Evolutionary conservation across 1,140 invertebrate species (phyloP), one percentile per base, ranked within the genome.

Genomic region (Trichomalopsis sarcophagae): DNA sequence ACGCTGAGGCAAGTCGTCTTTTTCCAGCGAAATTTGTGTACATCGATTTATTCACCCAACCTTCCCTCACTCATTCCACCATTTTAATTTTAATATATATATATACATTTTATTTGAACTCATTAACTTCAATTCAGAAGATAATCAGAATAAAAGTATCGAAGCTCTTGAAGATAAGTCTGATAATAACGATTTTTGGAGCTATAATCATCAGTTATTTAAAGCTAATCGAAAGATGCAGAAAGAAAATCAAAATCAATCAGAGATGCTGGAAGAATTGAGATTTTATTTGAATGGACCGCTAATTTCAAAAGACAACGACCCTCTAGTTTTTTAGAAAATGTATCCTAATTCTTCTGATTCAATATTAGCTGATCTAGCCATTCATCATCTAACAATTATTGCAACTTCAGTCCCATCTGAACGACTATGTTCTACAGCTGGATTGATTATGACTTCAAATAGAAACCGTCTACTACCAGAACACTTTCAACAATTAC

Each of bases 191-290:
- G n/a, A 69, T 74, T 74, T 74, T 74, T 74, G 33, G 33, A 36
- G 11, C 2, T 74, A 74, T 74, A 33, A 74, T 74, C 10, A 74
- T 1, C 2, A 17, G 2, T 36, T 74, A 9, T 5, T 30, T 40
- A 74, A 74, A 36, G 2, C 6, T 14, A 40, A 5, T 74, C 33
- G 10, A 69, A 27, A 14, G 62, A 14, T 21, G 7, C 36, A 30
- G 2, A 74, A 74, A 74, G 4, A 17, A 36, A 36, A 40, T 21
- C 14, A 36, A 36, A 2, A 10, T 21, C 14, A 14, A 30, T 74
- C 73, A 4, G 81, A 81, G 44, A 81, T 87, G 27, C 69, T 81
- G 0, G 86, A 86, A 55, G 81, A 85, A 30, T 84, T 87, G 0
- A 74, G 68, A 11, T 81, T 69, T 73, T 87, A 86, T 75, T 69